Evolutionary conservation across 2,797 vertebrate species (phyloP), one percentile per base, ranked within the genome.

Genomic region (Hozukius guyotensis): DNA sequence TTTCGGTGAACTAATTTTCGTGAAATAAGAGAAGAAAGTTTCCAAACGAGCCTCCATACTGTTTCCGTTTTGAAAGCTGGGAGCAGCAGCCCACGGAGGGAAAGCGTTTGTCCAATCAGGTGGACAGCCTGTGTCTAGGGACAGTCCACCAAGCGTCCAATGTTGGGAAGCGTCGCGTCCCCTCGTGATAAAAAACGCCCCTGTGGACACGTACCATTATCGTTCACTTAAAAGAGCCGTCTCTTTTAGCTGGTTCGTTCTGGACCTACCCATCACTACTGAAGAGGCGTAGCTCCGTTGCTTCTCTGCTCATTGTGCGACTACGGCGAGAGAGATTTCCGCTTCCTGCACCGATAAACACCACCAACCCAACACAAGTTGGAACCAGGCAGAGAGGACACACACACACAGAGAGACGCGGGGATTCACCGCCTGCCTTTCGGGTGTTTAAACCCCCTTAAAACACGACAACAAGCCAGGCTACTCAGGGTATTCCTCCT

Each of bases 331-430:
- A 87, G 82, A 95, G 90, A 96, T 96, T 95, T 96, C 95, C 95
- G 95, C 92, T 96, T 96, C 94, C 95, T 95, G 91, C 92, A 76
- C 82, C 79, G 86, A 90, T 0, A 86, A 81, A 90, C 88, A 89
- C n/a, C 61, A 70, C 13, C 66, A 10, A 52, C 32, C 34, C 34
- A 20, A 75, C 84, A 14, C 72, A 53, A 84, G 70, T 72, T 42
- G 24, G 65, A n/a, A 42, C 10, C 5, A 24, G 9, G 14, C 6
- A 7, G 59, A 10, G 66, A 14, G 22, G 46, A 53, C 46, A 5
- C 11, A 34, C 16, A n/a, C 13, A 13, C 18, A 12, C 36, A 14
- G 13, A 38, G 38, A 42, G 42, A 24, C 78, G 32, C 61, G 42
- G 70, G 69, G 69, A 38, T 68, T 32, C 1, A 29, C 53, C 32